These are phyloP conservation scores for Tinea pellionella DNA, from an alignment of 2,888 invertebrate species.

Conservation along the genomic window DNA sequence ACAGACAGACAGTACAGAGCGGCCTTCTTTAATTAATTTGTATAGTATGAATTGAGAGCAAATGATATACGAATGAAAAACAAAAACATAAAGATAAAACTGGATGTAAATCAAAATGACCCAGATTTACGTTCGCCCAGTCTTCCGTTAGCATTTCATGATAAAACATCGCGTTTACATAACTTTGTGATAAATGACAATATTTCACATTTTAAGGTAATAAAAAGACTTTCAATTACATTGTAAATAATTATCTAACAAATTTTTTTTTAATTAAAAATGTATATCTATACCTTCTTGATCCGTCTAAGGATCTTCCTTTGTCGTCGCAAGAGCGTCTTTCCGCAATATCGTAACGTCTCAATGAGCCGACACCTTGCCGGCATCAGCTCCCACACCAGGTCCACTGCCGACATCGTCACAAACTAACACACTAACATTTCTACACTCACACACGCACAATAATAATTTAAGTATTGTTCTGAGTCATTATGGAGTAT, in stretches of 20 bases:
- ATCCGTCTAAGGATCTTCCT: slow-evolving; percentile 51
- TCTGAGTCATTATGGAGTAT: not conserved
- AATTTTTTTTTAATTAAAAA: too few relatives aligned
- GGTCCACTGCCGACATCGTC: slow-evolving; percentile 20
- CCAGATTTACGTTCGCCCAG: not conserved
- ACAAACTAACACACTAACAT: slow-evolving; percentile 3
- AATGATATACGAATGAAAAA: not conserved
- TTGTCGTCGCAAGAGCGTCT: slow-evolving; percentile 56
- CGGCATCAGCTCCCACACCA: slow-evolving; percentile 47
- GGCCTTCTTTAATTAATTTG: not conserved
- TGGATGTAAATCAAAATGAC: not conserved
- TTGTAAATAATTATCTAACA: not conserved
- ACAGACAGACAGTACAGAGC: not conserved
- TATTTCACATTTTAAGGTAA: not conserved
- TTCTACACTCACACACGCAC: not conserved
- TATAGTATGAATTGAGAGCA: not conserved
- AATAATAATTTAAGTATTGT: not conserved
- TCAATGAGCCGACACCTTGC: slow-evolving; percentile 56
- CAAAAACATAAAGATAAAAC: not conserved
- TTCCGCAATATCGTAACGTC: slow-evolving; percentile 57
- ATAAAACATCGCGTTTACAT: not conserved
- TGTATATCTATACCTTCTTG: slow-evolving; percentile 63
- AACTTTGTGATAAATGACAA: not conserved
- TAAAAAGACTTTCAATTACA: not conserved
- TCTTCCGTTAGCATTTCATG: not conserved